Percentiles rank a stretch among this genome's conserved stretches.
Evolutionary conservation across 2,113 vertebrate species (phyloP).

Genomic region (Corapipo altera): DNA sequence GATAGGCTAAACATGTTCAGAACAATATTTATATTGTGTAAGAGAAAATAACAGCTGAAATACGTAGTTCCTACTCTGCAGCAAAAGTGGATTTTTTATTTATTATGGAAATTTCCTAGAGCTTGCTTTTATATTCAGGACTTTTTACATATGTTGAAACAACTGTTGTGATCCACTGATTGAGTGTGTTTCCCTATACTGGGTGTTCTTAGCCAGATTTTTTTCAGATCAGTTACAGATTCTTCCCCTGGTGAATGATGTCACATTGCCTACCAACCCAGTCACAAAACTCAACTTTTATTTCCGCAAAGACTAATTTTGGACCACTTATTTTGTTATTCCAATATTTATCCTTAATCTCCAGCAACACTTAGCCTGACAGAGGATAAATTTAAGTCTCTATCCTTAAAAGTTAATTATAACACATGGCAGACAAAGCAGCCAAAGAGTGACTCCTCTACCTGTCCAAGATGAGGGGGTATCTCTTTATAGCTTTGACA

Average conservation of each 20-base stretch:
- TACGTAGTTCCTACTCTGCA: background rate
- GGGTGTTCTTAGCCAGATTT: background rate
- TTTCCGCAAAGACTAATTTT: background rate
- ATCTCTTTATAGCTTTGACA: background rate
- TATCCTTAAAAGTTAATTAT: background rate
- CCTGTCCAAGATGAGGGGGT: rapidly evolving
- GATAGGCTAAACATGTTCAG: background rate
- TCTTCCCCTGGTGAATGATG: background rate
- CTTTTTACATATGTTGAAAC: background rate
- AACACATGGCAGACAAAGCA: background rate
- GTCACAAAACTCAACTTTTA: background rate
- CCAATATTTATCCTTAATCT: background rate
- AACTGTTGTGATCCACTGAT: background rate
- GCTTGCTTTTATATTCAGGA: background rate
- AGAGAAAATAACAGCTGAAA: background rate
- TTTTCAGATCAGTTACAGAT: background rate
- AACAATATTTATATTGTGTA: background rate
- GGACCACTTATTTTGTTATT: background rate
- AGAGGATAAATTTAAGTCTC: background rate
- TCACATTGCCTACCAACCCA: rapidly evolving
- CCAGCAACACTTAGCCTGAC: background rate
- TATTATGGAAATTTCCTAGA: background rate
- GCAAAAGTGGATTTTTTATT: background rate
- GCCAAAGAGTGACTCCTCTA: background rate
- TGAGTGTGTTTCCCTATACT: background rate